Evolutionary conservation across 2,888 invertebrate species (phyloP), one percentile per base, ranked within the genome.

Genomic region (Cheilosia variabilis): DNA sequence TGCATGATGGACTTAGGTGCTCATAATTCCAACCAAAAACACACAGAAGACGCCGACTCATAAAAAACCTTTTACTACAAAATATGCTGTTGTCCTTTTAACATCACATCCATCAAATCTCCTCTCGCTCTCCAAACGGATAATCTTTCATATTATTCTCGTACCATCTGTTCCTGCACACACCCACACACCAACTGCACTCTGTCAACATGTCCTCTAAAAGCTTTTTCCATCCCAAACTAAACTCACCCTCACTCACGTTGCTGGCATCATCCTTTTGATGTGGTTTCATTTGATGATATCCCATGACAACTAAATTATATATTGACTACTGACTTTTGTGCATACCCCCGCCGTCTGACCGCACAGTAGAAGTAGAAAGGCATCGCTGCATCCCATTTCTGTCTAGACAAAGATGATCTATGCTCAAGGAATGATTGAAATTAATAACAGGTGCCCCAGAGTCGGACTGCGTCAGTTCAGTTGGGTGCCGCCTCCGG

Each of bases 281-380:
- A 84, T 84, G 84, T 69, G 84, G 84, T 75, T 80, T 65, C 80
- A 80, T 75, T 79, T 75, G 73, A 84, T 75, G 79, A 75, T 75
- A 63, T 62, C 53, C 84, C 75, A 71, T 84, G 84, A 84, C 84
- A 84, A 84, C 84, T 65, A 75, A 84, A 84, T 84, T 80, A 60
- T 75, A 80, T 84, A 80, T 84, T 75, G 84, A 79, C 79, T 79
- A 60, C 50, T 68, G 83, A 66, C 78, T 72, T 68, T 34, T 72
- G 72, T 47, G 58, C 24, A 58, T 27, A 6, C 6, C 6, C 27
- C 41, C 41, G 19, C 34, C 9, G 24, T 22, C 0, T 22, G n/a
- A 17, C 31, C 27, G 17, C 31, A 15, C 27, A 22, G 10, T 1
- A 9, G 34, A 47, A 57, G 41, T 45, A 31, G 72, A 47, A 53